Evolutionary conservation across 2,797 vertebrate species (phyloP), one percentile per base, ranked within the genome.

Genomic region (Buceros bicornis): DNA sequence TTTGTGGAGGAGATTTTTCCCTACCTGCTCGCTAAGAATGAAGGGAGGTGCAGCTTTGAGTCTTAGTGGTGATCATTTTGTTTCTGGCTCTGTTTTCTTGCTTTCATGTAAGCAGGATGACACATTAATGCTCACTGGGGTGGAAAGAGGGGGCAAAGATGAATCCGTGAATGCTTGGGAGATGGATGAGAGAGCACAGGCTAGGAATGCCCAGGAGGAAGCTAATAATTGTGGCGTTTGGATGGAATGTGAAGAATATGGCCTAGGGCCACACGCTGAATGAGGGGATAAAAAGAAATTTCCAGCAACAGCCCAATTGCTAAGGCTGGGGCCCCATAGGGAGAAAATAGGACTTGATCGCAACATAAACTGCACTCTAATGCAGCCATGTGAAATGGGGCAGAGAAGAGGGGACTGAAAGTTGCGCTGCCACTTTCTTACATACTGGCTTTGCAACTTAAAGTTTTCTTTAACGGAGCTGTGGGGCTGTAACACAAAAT

Each of bases 191-290:
- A 69, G 73, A 81, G 93, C 91, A 96, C 66, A 76, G 20, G 70
- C 73, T 78, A 87, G 67, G 86, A 96, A 96, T 87, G 89, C 95
- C 93, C 95, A 89, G 87, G 90, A 96, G 95, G 83, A 90, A 94
- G 92, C 89, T 93, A 90, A 94, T 95, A 96, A 96, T 85, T 93
- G 92, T 87, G 90, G 93, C 0, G 51, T 93, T 96, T 64, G 81
- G 90, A 80, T 93, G 96, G 96, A 96, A 96, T 97, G 90, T 94
- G 92, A 95, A 80, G 92, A 95, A 91, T 91, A 96, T 50, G 74
- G 90, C 95, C 87, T 54, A 83, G 67, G 92, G 96, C 86, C 83
- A 73, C 66, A 51, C 0, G 11, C 83, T 80, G 96, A 95, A 96
- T 48, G 56, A 93, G 71, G 78, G 92, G 95, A 95, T 96, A 93